These are phyloP conservation scores for Stigmatopora nigra DNA, from an alignment of 2,113 vertebrate genomes.

Conservation along the genomic window DNA sequence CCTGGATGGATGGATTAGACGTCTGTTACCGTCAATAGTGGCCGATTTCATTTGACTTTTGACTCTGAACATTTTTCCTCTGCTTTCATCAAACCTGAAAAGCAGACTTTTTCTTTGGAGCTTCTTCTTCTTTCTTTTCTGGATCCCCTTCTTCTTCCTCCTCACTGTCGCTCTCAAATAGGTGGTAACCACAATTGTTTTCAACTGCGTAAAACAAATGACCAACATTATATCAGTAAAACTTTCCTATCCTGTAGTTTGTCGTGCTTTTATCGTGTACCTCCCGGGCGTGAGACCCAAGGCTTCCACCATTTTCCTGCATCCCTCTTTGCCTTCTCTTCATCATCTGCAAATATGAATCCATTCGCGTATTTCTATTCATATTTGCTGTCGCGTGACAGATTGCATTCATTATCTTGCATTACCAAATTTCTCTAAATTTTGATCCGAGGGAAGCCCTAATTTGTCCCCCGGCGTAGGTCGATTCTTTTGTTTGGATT, in stretches of 20 bases:
- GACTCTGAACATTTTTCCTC: neutral
- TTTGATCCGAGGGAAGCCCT: constrained; percentile 20
- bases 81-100: constrained; percentile 61
- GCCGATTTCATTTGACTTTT: neutral
- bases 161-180: constrained; percentile 69
- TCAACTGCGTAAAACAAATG: constrained; percentile 47
- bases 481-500: constrained; percentile 62
- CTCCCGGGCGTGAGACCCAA: constrained; percentile 55
- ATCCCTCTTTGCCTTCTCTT: constrained; percentile 49
- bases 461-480: constrained; percentile 21
- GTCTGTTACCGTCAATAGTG: no score
- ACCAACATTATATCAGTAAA: no score
- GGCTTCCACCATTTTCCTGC: constrained; percentile 65
- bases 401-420: neutral
- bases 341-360: constrained; percentile 29
- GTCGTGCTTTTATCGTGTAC: constrained; percentile 33
- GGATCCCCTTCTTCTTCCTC: constrained; percentile 57
- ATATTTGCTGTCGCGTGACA: neutral
- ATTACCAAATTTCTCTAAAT: constrained; percentile 43
- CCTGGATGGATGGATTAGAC: no score
- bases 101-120: constrained; percentile 65
- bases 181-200: constrained; percentile 56
- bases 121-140: constrained; percentile 53
- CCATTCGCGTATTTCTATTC: neutral
- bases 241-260: neutral